A percentile compares a stretch with the other conserved stretches of the same genome.
These are phyloP conservation scores for Scaptodrosophila lebanonensis DNA, from an alignment of 1,140 invertebrate species.

Conservation along the genomic window DNA sequence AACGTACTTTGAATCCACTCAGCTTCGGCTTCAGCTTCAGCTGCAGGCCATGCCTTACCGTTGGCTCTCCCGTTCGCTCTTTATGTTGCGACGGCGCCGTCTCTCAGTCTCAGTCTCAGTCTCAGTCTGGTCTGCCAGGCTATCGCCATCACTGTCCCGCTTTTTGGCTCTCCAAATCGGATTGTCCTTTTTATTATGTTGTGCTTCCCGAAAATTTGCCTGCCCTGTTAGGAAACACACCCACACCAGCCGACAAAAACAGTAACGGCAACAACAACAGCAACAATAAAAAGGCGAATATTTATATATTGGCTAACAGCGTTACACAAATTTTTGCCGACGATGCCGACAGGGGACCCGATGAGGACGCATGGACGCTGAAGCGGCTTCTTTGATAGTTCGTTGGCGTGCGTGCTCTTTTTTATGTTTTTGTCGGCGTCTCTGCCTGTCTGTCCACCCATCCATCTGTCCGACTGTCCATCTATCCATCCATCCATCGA, in stretches of 20 bases:
- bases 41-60: slow-evolving; percentile 41
- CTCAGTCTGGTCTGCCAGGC: neutral
- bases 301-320: no score
- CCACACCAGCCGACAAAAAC: slow-evolving; percentile 15
- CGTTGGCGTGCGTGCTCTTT: slow-evolving; percentile 22
- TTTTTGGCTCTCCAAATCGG: neutral
- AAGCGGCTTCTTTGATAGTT: slow-evolving; percentile 34
- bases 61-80: neutral
- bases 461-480: neutral
- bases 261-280: slow-evolving; percentile 1
- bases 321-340: no score
- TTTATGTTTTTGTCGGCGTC: slow-evolving; percentile 1
- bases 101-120: slow-evolving; percentile 7
- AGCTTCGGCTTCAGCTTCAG: slow-evolving; percentile 7
- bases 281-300: slow-evolving; percentile 12
- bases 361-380: no score
- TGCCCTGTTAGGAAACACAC: slow-evolving; percentile 23
- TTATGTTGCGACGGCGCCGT: slow-evolving; percentile 1
- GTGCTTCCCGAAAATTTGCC: slow-evolving; percentile 14
- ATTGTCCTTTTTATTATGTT: slow-evolving; percentile 10
- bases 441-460: neutral
- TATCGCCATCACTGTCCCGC: slow-evolving; percentile 43
- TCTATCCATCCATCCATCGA: no score
- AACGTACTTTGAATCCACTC: no score
- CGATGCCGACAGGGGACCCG: no score